A percentile compares a stretch with the other conserved stretches of the same genome.
phyloP scores from a whole-genome alignment of 2,888 invertebrate genomes.

The Amphipyra tragopoginis region DNA sequence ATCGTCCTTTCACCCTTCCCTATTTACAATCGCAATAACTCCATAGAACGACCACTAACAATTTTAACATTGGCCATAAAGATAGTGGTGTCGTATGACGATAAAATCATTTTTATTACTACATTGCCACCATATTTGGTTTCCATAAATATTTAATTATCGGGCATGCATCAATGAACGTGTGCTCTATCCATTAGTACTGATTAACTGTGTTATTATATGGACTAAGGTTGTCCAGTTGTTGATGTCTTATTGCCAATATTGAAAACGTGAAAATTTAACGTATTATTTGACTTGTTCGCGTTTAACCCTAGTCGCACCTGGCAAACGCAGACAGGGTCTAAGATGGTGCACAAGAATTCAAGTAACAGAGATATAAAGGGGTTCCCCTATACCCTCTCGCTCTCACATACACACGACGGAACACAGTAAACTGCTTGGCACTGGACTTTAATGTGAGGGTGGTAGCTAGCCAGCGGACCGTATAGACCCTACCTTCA shows the following conservation, averaged over 20 bases:
- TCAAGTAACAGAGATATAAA: no score
- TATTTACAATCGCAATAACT: conserved; percentile 29
- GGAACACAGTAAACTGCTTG: no score
- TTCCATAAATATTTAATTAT: conserved; percentile 47
- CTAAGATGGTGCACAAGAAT: no score
- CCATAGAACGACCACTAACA: conserved; percentile 10
- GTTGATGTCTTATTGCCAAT: not conserved
- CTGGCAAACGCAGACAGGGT: no score
- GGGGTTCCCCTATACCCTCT: no score
- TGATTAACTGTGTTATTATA: conserved; percentile 24
- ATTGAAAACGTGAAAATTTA: no score
- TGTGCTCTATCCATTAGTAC: conserved; percentile 31
- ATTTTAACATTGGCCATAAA: conserved; percentile 36
- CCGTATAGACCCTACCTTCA: no score
- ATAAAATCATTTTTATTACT: conserved; percentile 48
- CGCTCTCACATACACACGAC: no score
- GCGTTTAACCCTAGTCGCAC: no score
- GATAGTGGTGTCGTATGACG: conserved; percentile 31
- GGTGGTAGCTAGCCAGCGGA: no score
- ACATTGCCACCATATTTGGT: conserved; percentile 41
- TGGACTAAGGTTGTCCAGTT: not conserved
- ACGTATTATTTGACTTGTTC: no score
- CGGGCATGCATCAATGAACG: conserved; percentile 23
- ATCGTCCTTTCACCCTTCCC: not conserved
- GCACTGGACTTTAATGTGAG: no score